These are phyloP conservation scores for Bhutanitis thaidina DNA, from an alignment of 2,888 invertebrate species.

Conservation along the genomic window DNA sequence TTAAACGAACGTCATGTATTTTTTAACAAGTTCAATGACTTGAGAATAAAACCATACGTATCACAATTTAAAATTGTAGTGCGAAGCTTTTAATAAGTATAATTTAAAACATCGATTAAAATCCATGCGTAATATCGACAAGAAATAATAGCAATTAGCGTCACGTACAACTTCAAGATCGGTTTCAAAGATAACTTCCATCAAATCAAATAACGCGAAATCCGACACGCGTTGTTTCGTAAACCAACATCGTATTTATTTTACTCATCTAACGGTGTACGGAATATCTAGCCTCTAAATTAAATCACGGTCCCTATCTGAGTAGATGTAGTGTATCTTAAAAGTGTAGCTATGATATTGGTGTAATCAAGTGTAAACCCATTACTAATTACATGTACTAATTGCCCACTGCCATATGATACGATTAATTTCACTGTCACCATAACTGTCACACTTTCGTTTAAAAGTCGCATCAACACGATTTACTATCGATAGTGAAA, in stretches of 20 bases:
- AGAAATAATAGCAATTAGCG: slow-evolving; percentile 61
- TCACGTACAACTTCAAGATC: slow-evolving; percentile 41
- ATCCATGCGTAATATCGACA: slow-evolving; percentile 37
- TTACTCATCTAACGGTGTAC: slow-evolving; percentile 14
- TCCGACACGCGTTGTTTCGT: slow-evolving; percentile 26
- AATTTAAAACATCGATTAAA: slow-evolving; percentile 18
- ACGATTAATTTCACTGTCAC: slow-evolving; percentile 25
- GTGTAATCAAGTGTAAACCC: slow-evolving; percentile 28
- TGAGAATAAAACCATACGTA: too few relatives aligned
- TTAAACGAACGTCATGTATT: too few relatives aligned
- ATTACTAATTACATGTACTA: slow-evolving; percentile 26
- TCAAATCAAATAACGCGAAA: slow-evolving; percentile 35
- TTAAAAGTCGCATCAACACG: slow-evolving; percentile 6
- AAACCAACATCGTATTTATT: slow-evolving; percentile 13
- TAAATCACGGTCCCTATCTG: neutral
- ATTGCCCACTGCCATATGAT: slow-evolving; percentile 20
- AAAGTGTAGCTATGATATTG: slow-evolving; percentile 12
- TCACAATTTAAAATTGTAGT: neutral
- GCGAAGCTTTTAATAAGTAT: slow-evolving; percentile 1
- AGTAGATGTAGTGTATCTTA: slow-evolving; percentile 1
- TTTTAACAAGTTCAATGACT: too few relatives aligned
- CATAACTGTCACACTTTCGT: slow-evolving; percentile 19
- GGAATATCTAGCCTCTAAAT: slow-evolving; percentile 2
- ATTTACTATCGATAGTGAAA: neutral
- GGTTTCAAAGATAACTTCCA: slow-evolving; percentile 36